Conservation (phyloP, 2,113 vertebrate genomes). For the Apaloderma vittatum region DNA sequence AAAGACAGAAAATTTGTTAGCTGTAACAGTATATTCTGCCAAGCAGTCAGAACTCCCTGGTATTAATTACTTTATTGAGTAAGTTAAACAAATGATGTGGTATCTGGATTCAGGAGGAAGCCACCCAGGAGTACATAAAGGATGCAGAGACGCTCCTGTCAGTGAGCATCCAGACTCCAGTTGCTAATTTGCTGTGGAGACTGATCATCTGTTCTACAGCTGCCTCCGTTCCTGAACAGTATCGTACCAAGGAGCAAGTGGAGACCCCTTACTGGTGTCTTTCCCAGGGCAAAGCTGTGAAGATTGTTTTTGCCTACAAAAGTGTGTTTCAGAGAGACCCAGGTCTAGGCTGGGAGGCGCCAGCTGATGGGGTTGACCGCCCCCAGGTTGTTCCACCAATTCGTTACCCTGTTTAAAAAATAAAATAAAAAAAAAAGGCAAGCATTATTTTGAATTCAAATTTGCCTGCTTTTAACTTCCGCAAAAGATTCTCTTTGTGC, state of each 20-base stretch:
- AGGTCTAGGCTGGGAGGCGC: not conserved
- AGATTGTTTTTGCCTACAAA: not conserved
- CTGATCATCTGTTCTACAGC: not conserved
- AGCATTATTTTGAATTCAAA: not conserved
- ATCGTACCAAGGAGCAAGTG: not conserved
- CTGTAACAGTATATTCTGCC: conserved; percentile 72
- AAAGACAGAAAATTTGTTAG: conserved; percentile 77
- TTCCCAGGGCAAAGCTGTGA: not conserved
- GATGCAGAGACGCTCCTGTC: conserved; percentile 21
- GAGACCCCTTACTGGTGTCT: not conserved
- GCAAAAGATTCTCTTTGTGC: not conserved
- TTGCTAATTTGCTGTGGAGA: conserved; percentile 30
- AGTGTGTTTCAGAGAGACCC: not conserved
- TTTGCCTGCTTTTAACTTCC: conserved; percentile 20
- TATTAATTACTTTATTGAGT: conserved; percentile 81
- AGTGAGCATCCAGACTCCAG: conserved; percentile 38
- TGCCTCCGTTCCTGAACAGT: not conserved
- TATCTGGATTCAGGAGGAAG: conserved; percentile 72
- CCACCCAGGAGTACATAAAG: conserved; percentile 50
- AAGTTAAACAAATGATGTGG: conserved; percentile 80
- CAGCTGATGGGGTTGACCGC: not conserved
- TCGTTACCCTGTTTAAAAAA: not conserved
- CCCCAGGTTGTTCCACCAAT: not conserved
- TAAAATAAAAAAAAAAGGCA: not conserved
- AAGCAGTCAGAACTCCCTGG: conserved; percentile 64